Evolutionary conservation across 2,113 vertebrate genomes (phyloP).

Genomic region (Podarcis cretensis): DNA sequence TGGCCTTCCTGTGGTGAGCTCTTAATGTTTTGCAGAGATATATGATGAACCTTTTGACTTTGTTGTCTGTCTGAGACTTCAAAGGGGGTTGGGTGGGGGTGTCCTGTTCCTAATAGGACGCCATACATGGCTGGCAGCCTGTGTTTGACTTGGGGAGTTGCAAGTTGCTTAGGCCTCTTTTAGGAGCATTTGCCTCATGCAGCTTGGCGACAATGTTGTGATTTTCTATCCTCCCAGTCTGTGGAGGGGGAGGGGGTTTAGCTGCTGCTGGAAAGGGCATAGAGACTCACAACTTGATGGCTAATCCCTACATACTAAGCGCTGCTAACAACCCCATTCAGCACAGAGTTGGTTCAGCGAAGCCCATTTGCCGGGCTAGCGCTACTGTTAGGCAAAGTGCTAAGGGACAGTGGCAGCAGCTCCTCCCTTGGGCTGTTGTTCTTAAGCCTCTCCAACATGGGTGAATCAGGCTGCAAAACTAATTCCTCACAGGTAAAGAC

Average conservation of each 20-base stretch:
- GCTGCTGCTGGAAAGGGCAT: not conserved
- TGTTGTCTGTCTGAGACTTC: not conserved
- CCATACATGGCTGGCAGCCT: not conserved
- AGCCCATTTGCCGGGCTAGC: too few species aligned
- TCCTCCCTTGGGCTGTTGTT: too few species aligned
- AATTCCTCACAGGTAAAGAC: too few species aligned
- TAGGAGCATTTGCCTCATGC: not conserved
- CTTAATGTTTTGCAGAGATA: not conserved
- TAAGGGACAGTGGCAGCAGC: too few species aligned
- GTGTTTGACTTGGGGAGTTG: not conserved
- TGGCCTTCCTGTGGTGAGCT: not conserved
- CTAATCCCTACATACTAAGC: not conserved
- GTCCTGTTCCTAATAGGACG: not conserved
- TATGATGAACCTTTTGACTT: not conserved
- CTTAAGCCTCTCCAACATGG: too few species aligned
- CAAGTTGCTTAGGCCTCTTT: not conserved
- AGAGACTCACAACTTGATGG: too few species aligned
- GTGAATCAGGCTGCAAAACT: too few species aligned
- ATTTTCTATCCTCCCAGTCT: not conserved
- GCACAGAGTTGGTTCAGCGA: not conserved
- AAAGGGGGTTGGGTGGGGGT: not conserved
- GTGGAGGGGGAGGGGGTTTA: too few species aligned
- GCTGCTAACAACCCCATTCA: not conserved
- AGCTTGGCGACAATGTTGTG: not conserved
- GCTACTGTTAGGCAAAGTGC: too few species aligned